Conservation (phyloP, 2,888 invertebrate genomes). For the Euplexia lucipara region DNA sequence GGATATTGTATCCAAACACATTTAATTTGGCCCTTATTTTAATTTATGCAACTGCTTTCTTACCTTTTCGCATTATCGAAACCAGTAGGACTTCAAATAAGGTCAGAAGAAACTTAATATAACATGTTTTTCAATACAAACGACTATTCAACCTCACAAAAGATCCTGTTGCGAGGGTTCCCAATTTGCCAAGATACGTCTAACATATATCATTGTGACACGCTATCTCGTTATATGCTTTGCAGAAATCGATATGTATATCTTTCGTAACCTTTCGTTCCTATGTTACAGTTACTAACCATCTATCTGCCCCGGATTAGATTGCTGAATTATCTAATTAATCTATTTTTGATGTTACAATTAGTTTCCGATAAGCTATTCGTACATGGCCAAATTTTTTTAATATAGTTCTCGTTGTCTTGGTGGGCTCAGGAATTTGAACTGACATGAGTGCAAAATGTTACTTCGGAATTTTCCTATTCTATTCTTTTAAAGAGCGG, state of each 20-base stretch:
- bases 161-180: constrained; percentile 6
- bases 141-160: constrained; percentile 21
- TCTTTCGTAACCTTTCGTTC: constrained; percentile 42
- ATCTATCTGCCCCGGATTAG: constrained; percentile 42
- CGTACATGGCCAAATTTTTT: constrained; percentile 25
- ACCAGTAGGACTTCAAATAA: constrained; percentile 4
- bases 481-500: not conserved
- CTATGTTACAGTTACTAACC: constrained; percentile 36
- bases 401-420: constrained; percentile 23
- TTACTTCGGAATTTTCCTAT: not conserved
- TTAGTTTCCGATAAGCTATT: constrained; percentile 45
- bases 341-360: constrained; percentile 54
- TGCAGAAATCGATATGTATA: constrained; percentile 51
- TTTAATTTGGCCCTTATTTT: not conserved
- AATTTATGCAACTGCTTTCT: not conserved
- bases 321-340: constrained; percentile 58
- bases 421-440: constrained; percentile 5
- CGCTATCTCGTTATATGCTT: constrained; percentile 44
- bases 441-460: not conserved
- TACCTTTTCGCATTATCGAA: not conserved
- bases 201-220: constrained; percentile 53
- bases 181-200: constrained; percentile 46
- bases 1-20: not conserved
- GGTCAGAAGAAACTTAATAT: constrained; percentile 14
- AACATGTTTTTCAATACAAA: constrained; percentile 13